phyloP scores from a whole-genome alignment of 2,888 invertebrate genomes.

The Drosophila falleni region DNA sequence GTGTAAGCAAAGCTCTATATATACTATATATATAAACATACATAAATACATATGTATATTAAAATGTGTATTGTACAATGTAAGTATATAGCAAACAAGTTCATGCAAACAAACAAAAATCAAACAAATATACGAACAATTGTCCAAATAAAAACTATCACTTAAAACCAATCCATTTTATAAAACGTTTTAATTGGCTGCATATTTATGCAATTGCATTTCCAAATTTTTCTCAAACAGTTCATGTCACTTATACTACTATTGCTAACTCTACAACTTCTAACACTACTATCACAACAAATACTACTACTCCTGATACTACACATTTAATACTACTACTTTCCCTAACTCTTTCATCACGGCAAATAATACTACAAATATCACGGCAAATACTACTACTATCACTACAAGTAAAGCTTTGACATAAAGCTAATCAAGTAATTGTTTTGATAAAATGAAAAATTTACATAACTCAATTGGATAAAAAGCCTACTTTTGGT shows the following conservation, averaged over 20 bases:
- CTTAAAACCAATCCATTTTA: constrained; percentile 35
- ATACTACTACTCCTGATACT: background rate
- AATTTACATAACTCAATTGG: background rate
- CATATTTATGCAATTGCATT: constrained; percentile 2
- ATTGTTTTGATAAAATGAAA: background rate
- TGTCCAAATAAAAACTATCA: constrained; percentile 70
- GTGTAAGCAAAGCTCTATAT: constrained; percentile 69
- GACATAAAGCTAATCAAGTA: background rate
- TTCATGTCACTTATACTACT: background rate
- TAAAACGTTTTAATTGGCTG: constrained; percentile 25
- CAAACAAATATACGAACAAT: constrained; percentile 47
- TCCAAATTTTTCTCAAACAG: constrained; percentile 1
- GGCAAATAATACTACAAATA: background rate
- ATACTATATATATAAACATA: constrained; percentile 45
- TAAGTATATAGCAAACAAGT: constrained; percentile 54
- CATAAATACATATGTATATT: constrained; percentile 41
- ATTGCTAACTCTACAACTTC: background rate
- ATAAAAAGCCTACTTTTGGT: background rate
- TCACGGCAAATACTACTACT: background rate
- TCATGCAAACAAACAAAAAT: constrained; percentile 26
- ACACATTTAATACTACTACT: background rate
- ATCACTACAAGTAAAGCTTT: background rate
- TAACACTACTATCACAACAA: background rate
- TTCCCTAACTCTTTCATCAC: background rate
- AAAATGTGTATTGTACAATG: constrained; percentile 50